Percentiles rank a stretch among this genome's conserved stretches.
These are phyloP conservation scores for rabbit (Oryctolagus cuniculus) DNA, from an alignment of 2,113 vertebrate species.

Conservation along the genomic window DNA sequence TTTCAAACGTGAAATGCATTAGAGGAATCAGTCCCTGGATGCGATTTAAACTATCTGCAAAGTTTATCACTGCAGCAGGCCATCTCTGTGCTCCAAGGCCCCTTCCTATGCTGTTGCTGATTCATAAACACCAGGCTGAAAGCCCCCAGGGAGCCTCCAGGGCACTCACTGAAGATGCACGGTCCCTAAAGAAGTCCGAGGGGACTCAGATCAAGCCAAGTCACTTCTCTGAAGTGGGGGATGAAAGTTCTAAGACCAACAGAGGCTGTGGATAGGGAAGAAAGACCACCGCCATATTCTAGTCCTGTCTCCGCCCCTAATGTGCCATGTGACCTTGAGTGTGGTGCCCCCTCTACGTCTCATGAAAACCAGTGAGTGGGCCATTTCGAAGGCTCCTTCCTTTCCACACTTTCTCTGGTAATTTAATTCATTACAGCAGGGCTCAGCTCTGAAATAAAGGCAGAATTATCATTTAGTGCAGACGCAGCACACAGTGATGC, in stretches of 20 bases:
- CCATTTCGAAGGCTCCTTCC: not conserved
- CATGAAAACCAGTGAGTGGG: not conserved
- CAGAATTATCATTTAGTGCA: not conserved
- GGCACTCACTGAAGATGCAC: not conserved
- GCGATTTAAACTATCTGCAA: conserved; percentile 35
- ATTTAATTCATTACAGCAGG: not conserved
- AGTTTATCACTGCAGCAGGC: conserved; percentile 10
- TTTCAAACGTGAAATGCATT: conserved; percentile 71
- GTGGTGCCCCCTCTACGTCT: not conserved
- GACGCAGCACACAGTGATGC: not conserved
- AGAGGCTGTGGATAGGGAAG: not conserved
- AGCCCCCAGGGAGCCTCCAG: not conserved
- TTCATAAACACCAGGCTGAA: conserved; percentile 10
- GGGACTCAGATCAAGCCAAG: not conserved
- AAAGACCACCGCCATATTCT: conserved; percentile 18
- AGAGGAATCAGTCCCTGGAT: conserved; percentile 55
- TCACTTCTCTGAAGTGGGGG: not conserved
- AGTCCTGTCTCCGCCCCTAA: not conserved
- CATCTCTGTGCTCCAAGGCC: not conserved
- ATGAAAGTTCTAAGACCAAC: not conserved
- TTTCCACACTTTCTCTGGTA: not conserved
- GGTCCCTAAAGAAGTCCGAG: not conserved
- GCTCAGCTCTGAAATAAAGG: conserved; percentile 8
- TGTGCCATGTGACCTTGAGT: conserved; percentile 30
- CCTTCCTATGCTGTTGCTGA: not conserved